These are phyloP conservation scores for Dunckerocampus dactyliophorus DNA, from an alignment of 2,113 vertebrate species.

Conservation along the genomic window DNA sequence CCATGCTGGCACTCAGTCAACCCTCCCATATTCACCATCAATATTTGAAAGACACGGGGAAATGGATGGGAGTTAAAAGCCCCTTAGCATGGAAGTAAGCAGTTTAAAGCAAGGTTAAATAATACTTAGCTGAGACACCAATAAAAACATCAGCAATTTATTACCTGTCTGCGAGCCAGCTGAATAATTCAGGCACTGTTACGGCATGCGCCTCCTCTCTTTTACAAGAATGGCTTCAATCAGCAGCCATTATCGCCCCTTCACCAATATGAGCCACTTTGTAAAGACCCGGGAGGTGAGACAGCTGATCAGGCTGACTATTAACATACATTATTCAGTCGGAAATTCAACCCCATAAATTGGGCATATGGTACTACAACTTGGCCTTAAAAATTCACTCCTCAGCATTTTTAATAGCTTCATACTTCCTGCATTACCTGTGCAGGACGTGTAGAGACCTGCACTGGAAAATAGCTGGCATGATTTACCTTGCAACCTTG, in stretches of 20 bases:
- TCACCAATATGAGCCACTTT: constrained; percentile 39
- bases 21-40: constrained; percentile 73
- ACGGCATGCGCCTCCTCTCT: constrained; percentile 44
- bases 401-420: constrained; percentile 28
- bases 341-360: constrained; percentile 11
- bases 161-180: constrained; percentile 66
- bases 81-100: constrained; percentile 74
- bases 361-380: constrained; percentile 14
- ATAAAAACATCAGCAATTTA: constrained; percentile 75
- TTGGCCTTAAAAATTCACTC: constrained; percentile 12
- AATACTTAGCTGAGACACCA: constrained; percentile 75
- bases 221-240: constrained; percentile 61
- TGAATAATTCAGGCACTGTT: constrained; percentile 70
- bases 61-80: constrained; percentile 76
- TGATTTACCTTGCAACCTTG: constrained; percentile 54
- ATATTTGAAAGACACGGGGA: constrained; percentile 75
- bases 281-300: constrained; percentile 19
- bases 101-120: constrained; percentile 80
- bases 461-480: constrained; percentile 22
- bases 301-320: not conserved
- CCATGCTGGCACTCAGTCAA: constrained; percentile 69
- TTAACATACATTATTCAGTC: constrained; percentile 23
- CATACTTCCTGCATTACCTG: not conserved
- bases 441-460: constrained; percentile 5
- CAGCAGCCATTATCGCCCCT: constrained; percentile 58